Evolutionary conservation across 2,888 invertebrate species (phyloP), one percentile per base, ranked within the genome.

Genomic region (Pelosia muscerda): DNA sequence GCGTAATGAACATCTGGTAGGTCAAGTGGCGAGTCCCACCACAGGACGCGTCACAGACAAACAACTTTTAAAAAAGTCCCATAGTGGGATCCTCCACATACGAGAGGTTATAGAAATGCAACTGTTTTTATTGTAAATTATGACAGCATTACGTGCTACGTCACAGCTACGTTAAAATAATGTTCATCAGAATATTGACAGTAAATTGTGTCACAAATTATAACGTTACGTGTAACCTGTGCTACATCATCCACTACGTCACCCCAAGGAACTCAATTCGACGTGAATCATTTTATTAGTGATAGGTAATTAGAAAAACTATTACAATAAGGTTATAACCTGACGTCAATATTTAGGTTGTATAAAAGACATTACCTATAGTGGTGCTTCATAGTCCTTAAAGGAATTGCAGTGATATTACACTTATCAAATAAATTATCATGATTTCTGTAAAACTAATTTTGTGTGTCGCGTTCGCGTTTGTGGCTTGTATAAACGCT

Each of bases 381-480:
- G 15, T 26, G 15, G 13, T 31, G 2, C 5, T 25, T 65, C 53
- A 69, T 42, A 69, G 54, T 62, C 28, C 53, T 62, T 65, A 3
- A 28, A 61, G 60, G 63, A 60, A 8, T 61, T n/a, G 64, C 68
- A 56, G 55, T 62, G 49, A 15, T 61, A 69, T 72, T 66, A 66
- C 65, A 71, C 31, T 60, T 25, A 77, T 78, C 76, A 66, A 70
- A 69, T 74, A 73, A 58, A 70, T n/a, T 9, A 49, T 22, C 34
- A 75, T 49, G n/a, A n/a, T 77, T 66, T 75, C 77, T 59, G 58
- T 79, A 53, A 80, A 77, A 69, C 57, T 80, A 26, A 71, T 69
- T 69, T 23, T 83, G 65, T 75, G 72, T 68, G 65, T 81, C 25
- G 67, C 73, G 23, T 63, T 81, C 63, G 28, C 31, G 64, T 81